Evolutionary conservation across 35 echinoderm and acorn worm species (phyloP), one percentile per base, ranked within the genome.

Genomic region (Chiridota heheva): DNA sequence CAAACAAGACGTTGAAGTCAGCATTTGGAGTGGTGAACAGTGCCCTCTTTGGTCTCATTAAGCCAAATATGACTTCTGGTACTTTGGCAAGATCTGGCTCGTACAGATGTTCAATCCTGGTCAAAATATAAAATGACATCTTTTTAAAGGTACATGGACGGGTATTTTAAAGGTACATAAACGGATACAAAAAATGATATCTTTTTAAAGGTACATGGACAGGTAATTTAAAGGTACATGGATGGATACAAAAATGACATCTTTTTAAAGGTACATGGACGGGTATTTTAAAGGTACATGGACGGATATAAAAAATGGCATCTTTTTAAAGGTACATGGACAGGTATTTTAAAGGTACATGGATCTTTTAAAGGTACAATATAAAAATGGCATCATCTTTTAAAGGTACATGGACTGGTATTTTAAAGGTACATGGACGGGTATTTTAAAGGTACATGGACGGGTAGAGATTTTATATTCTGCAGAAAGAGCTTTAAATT

Each of bases 11-110:
- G 48, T 98, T 98, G 67, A 98, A 98, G 34, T 98, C 95, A 42
- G 78, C 38, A 61, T 98, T 98, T 55, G 95, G 95, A 27, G 95
- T 98, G 37, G 95, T 98, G 41, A 98, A 80, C n/a, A 91, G 76
- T 1, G 80, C 95, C 39, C 40, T 58, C 17, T 27, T 42, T 47
- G 95, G 95, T 51, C 63, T 68, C 78, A 98, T 69, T 81, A 25
- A 70, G 0, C 88, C 88, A 67, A 98, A 98, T 7, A 98, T 60
- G 31, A 88, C 86, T 7, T 72, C 42, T 66, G 88, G 90, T 1
- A 84, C 58, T 46, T 83, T 56, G 2, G 71, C 36, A 2, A 98
- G 72, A 26, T 77, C 65, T 18, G 83, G 78, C 63, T 80, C 83
- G 60, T 85, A 70, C 18, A 98, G 66, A 51, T 98, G 95, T 44